Evolutionary conservation across 2,797 vertebrate genomes (phyloP).

Genomic region (Chromobotia macracanthus): DNA sequence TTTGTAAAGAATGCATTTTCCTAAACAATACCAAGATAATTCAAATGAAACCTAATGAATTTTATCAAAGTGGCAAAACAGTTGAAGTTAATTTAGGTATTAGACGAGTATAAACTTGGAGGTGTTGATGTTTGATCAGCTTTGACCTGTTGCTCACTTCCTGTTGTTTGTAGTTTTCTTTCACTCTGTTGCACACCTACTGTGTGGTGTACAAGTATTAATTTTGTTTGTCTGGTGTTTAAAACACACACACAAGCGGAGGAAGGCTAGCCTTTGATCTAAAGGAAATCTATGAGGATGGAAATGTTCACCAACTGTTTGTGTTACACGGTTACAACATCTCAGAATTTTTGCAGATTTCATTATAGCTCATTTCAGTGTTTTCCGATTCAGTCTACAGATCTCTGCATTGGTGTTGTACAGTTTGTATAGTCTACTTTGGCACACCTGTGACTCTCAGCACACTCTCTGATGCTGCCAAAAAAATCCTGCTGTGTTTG

Average conservation of each 20-base stretch:
- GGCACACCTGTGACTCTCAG: not conserved
- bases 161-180: constrained; percentile 13
- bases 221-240: not conserved
- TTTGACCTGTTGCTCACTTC: constrained; percentile 12
- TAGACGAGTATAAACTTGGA: not conserved
- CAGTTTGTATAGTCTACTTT: not conserved
- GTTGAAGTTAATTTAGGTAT: not conserved
- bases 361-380: not conserved
- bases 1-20: too few species aligned
- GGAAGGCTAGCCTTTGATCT: not conserved
- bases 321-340: not conserved
- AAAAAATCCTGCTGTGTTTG: not conserved
- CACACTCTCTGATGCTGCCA: too few species aligned
- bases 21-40: too few species aligned
- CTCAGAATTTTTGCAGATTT: not conserved
- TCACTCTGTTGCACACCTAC: not conserved
- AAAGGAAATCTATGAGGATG: not conserved
- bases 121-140: not conserved
- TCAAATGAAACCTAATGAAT: too few species aligned
- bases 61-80: not conserved
- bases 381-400: not conserved
- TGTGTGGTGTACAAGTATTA: not conserved
- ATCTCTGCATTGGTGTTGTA: not conserved
- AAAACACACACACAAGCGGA: not conserved
- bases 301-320: not conserved